A percentile compares a stretch with the other conserved stretches of the same genome.
Evolutionary conservation across 2,797 vertebrate genomes (phyloP).

Genomic region (Buphagus erythrorhynchus): DNA sequence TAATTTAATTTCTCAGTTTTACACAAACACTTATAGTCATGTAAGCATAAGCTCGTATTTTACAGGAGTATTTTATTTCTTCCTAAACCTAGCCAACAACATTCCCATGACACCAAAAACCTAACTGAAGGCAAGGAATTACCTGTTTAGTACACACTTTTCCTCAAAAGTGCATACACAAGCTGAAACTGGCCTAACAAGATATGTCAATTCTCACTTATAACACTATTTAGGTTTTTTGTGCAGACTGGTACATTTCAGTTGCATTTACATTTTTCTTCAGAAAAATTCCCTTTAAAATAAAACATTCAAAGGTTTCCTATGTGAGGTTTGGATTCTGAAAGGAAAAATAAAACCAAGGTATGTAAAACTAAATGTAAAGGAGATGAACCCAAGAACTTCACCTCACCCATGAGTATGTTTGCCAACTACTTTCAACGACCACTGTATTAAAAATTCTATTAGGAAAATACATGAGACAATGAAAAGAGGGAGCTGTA

Average conservation of each 20-base stretch:
- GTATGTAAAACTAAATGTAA: neutral
- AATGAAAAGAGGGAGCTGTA: neutral
- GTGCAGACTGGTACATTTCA: neutral
- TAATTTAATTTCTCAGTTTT: neutral
- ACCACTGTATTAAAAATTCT: neutral
- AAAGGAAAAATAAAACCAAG: neutral
- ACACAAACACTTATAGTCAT: neutral
- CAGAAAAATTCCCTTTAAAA: neutral
- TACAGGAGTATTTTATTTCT: neutral
- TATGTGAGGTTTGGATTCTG: neutral
- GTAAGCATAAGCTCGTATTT: neutral
- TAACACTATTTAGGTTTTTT: neutral
- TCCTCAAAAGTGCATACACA: neutral
- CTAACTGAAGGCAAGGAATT: neutral
- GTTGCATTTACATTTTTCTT: neutral
- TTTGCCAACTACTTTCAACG: neutral
- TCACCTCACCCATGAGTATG: rapidly evolving
- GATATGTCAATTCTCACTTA: neutral
- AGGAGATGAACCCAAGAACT: neutral
- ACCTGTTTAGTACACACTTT: neutral
- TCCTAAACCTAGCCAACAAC: neutral
- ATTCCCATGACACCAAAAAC: neutral
- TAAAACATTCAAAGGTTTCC: neutral
- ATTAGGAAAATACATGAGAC: rapidly evolving
- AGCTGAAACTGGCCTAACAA: neutral